Percentiles rank a stretch among this genome's conserved stretches.
Conservation (phyloP, 2,113 vertebrate species). For the Plecotus auritus region DNA sequence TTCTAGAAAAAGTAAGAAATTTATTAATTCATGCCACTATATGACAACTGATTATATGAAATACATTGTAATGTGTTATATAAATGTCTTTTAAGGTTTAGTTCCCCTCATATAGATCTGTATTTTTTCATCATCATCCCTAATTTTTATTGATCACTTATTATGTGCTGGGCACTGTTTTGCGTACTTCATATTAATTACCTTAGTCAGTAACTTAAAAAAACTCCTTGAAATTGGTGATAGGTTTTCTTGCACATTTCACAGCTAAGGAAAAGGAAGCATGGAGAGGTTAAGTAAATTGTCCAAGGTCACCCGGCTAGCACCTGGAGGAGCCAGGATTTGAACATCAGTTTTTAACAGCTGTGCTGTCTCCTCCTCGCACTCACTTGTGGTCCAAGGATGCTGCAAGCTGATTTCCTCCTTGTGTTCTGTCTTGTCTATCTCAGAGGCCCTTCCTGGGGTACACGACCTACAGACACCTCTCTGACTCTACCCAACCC, state of each 20-base stretch:
- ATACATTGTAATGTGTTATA: not conserved
- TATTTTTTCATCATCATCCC: not conserved
- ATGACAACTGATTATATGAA: not conserved
- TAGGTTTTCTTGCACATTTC: not conserved
- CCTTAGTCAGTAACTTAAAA: not conserved
- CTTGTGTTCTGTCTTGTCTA: not conserved
- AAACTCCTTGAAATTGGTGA: not conserved
- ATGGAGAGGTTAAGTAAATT: not conserved
- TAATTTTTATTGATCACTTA: constrained; percentile 19
- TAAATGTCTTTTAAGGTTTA: not conserved
- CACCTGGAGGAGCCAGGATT: not conserved
- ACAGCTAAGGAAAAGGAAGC: not conserved
- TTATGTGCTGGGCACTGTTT: not conserved
- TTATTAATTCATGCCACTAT: not conserved
- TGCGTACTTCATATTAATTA: not conserved
- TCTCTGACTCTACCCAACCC: not conserved
- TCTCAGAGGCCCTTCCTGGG: not conserved
- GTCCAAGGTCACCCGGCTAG: not conserved
- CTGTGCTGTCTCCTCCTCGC: not conserved
- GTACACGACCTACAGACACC: not conserved
- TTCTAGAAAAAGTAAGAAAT: not conserved
- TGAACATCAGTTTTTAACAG: not conserved
- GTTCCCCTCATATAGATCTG: not conserved
- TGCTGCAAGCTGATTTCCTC: not conserved
- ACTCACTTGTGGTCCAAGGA: not conserved